A percentile compares a stretch with the other conserved stretches of the same genome.
Conservation (phyloP, 1,140 invertebrate species). For the Cydia splendana region DNA sequence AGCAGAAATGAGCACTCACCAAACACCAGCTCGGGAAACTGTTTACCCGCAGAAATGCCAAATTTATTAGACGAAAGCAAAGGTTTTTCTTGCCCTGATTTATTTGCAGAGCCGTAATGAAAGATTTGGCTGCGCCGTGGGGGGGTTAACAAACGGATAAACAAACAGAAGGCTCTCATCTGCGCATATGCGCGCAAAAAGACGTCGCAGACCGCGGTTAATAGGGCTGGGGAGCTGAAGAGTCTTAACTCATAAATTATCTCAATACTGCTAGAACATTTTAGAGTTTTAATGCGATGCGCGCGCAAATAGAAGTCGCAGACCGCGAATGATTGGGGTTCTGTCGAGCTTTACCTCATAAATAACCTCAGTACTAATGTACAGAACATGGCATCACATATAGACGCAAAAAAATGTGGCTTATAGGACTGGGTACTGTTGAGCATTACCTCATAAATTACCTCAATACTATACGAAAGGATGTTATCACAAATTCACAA, state of each 20-base stretch:
- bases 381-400: too few relatives aligned
- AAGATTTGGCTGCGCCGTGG: neutral
- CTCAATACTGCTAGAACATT: too few relatives aligned
- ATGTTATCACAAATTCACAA: too few relatives aligned
- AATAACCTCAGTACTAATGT: too few relatives aligned
- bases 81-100: conserved; percentile 10
- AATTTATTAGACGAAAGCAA: conserved; percentile 17
- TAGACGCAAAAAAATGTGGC: too few relatives aligned
- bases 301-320: too few relatives aligned
- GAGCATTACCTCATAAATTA: too few relatives aligned
- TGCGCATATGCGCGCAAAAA: conserved; percentile 9
- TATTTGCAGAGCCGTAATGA: conserved; percentile 16
- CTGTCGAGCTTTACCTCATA: too few relatives aligned
- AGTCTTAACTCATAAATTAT: neutral
- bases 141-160: conserved; percentile 18
- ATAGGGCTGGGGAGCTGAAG: neutral
- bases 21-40: neutral
- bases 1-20: neutral
- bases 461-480: too few relatives aligned
- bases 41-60: conserved; percentile 38
- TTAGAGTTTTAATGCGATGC: too few relatives aligned
- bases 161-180: conserved; percentile 33
- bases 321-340: too few relatives aligned
- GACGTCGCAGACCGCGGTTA: neutral
- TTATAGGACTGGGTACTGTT: too few relatives aligned